Evolutionary conservation across 2,797 vertebrate genomes (phyloP).

Genomic region (Ataeniobius toweri): DNA sequence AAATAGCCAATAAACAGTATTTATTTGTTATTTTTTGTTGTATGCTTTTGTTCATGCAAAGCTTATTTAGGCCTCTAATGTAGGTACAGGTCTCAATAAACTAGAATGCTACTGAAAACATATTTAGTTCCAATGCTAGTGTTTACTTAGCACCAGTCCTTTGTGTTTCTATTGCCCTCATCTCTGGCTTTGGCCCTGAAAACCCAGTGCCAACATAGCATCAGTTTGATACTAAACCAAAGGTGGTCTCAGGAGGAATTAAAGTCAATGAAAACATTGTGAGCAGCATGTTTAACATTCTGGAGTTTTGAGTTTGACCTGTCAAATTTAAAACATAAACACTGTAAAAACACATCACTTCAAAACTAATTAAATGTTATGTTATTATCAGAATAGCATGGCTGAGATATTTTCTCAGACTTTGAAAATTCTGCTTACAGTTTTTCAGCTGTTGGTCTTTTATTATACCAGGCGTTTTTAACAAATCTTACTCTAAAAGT

Average conservation of each 20-base stretch:
- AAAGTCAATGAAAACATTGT: neutral
- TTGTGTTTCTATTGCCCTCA: neutral
- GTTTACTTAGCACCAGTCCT: neutral
- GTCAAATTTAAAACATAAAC: neutral
- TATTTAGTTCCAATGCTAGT: neutral
- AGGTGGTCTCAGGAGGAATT: neutral
- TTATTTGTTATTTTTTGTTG: no score
- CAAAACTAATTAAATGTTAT: neutral
- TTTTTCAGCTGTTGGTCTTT: neutral
- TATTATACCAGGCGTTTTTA: neutral
- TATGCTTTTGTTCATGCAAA: neutral
- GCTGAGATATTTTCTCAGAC: neutral
- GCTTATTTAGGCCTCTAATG: neutral
- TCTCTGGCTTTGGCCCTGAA: neutral
- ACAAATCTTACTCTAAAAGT: neutral
- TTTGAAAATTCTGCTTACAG: neutral
- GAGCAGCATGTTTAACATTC: neutral
- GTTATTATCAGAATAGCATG: neutral
- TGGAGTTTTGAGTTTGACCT: no score
- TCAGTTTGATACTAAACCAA: neutral
- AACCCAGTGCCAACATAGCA: neutral
- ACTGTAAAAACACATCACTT: neutral
- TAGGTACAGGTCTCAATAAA: neutral
- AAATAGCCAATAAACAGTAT: no score
- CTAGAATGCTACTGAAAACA: neutral